Base-by-base conservation (phyloP, 2,113 vertebrate species). In the Phyllostomus hastatus region DNA sequence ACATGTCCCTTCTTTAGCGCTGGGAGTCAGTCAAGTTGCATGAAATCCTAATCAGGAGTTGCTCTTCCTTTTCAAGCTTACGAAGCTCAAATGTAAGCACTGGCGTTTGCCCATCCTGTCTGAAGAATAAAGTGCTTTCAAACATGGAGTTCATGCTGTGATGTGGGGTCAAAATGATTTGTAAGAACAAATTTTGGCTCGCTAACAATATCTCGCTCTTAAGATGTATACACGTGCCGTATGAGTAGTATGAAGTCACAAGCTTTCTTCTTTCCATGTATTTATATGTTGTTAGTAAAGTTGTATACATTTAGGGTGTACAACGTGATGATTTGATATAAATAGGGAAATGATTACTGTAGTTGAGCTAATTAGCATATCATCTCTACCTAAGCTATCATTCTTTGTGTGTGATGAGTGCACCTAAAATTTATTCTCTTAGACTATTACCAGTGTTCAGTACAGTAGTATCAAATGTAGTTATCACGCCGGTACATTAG, bases 11-110 rank as follows among this genome's bases (percentile, higher is more conserved):
- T 95, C 54, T 94, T 93, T 82, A 90, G 89, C 80, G 93, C 67
- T 94, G 20, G 41, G 84, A 97, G 93, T 97, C 97, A 98, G 92
- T 98, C 96, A 96, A 92, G 33, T 95, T 97, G 84, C 72, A 96
- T 72, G 90, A 97, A 97, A 97, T 86, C 57, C 48, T 96, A 96
- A 95, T 78, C 95, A 97, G 97, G 95, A 97, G 97, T 70, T 94
- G 78, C 57, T 67, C 69, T 97, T 97, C 79, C 31, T 91, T 97
- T 95, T 92, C 96, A 96, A 96, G 72, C 54, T 88, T 78, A 64
- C 50, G 94, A 88, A 93, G n/a, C 61, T 84, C 46, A 88, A 80
- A 64, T 22, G 2, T 48, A 73, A 87, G 26, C 43, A 67, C 7
- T 43, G 7, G 12, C 22, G 19, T 20, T 69, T 46, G 67, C 4